Percentiles rank a stretch among this genome's conserved stretches.
These are phyloP conservation scores for Temnothorax longispinosus DNA, from an alignment of 1,140 invertebrate species.

Conservation along the genomic window DNA sequence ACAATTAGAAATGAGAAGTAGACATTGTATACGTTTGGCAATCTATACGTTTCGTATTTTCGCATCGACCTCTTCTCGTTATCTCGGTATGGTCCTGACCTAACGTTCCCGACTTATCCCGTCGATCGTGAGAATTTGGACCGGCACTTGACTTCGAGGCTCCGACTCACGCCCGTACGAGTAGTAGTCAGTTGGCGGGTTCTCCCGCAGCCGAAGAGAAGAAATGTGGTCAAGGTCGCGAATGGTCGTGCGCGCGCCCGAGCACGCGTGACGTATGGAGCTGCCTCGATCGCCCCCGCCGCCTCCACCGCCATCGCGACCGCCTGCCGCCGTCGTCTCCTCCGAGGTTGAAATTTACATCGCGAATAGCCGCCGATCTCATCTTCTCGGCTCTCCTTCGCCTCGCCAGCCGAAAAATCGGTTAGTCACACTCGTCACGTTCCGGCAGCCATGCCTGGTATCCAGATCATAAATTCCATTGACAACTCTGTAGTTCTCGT, in stretches of 20 bases:
- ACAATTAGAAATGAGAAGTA: background rate
- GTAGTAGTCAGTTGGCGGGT: slow-evolving; percentile 39
- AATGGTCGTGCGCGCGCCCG: slow-evolving; percentile 23
- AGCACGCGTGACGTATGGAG: slow-evolving; percentile 64
- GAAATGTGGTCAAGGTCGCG: slow-evolving; percentile 74
- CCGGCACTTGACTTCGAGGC: slow-evolving; percentile 14
- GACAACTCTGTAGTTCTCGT: slow-evolving; percentile 55
- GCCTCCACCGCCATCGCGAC: slow-evolving; percentile 6
- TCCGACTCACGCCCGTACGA: slow-evolving; percentile 46
- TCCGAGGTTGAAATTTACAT: slow-evolving; percentile 73
- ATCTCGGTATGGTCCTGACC: slow-evolving; percentile 30
- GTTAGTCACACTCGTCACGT: slow-evolving; percentile 74
- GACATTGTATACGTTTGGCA: background rate
- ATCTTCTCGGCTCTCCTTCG: slow-evolving; percentile 44
- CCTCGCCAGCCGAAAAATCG: slow-evolving; percentile 68
- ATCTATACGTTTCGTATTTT: background rate
- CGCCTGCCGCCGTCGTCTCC: slow-evolving; percentile 5
- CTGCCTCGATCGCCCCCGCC: slow-evolving; percentile 34
- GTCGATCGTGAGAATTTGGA: slow-evolving; percentile 43
- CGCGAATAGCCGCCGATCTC: slow-evolving; percentile 67
- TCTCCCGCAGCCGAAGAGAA: slow-evolving; percentile 61
- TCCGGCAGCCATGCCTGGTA: slow-evolving; percentile 62
- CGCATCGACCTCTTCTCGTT: background rate
- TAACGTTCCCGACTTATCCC: slow-evolving; percentile 41
- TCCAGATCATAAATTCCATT: slow-evolving; percentile 74